Evolutionary conservation across 2,888 invertebrate species (phyloP).

Genomic region (Atherix ibis): DNA sequence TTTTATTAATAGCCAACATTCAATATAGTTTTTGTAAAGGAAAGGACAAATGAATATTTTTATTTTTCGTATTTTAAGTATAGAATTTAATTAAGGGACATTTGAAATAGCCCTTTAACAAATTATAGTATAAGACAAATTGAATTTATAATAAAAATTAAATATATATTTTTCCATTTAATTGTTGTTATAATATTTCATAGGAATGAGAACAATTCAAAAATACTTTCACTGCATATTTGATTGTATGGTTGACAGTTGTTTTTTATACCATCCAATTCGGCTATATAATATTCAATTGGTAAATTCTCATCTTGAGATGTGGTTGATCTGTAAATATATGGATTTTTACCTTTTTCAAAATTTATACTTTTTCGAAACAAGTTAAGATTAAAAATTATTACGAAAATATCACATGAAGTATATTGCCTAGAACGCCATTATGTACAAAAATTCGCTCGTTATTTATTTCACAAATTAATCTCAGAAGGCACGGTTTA

Average conservation of each 20-base stretch:
- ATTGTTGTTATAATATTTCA: too few species aligned
- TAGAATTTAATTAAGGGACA: not conserved
- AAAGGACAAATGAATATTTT: too few species aligned
- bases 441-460: slow-evolving; percentile 31
- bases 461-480: slow-evolving; percentile 48
- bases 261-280: slow-evolving; percentile 36
- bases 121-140: too few species aligned
- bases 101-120: not conserved
- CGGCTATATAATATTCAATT: slow-evolving; percentile 40
- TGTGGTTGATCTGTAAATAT: slow-evolving; percentile 40
- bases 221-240: slow-evolving; percentile 38
- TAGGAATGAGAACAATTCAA: slow-evolving; percentile 38
- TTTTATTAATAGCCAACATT: too few species aligned
- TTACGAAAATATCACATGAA: slow-evolving; percentile 55
- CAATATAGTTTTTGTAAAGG: too few species aligned
- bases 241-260: slow-evolving; percentile 36
- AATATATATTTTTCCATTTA: too few species aligned
- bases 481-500: slow-evolving; percentile 42
- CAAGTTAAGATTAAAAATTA: slow-evolving; percentile 18
- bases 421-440: slow-evolving; percentile 49
- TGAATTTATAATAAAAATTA: too few species aligned
- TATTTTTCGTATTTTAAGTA: too few species aligned
- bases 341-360: slow-evolving; percentile 1
- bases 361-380: too few species aligned
- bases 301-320: slow-evolving; percentile 40